A percentile compares a stretch with the other conserved stretches of the same genome.
Conservation (phyloP, 2,888 invertebrate genomes). For the Drosophila greeni region DNA sequence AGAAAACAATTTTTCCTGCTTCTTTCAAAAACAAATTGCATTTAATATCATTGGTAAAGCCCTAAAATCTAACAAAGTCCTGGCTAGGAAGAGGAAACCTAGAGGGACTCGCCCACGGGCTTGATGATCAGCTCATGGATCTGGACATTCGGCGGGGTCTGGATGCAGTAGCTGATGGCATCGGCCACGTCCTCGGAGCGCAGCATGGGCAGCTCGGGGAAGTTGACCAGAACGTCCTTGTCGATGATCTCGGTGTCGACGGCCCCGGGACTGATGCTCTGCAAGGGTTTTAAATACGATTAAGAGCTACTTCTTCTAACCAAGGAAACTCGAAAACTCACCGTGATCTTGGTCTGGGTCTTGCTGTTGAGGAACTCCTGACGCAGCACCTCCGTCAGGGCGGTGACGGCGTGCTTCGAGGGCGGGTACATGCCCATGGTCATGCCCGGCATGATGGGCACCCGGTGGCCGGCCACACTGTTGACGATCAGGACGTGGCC, state of each 20-base stretch:
- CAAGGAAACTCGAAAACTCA: too few species aligned
- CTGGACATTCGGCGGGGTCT: slow-evolving; percentile 72
- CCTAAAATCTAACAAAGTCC: neutral
- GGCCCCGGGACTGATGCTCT: slow-evolving; percentile 75
- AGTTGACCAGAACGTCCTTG: rapidly evolving
- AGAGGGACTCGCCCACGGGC: slow-evolving; percentile 66
- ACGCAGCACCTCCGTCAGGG: slow-evolving; percentile 75
- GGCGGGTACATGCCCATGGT: slow-evolving; percentile 74
- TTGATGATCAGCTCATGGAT: slow-evolving; percentile 70
- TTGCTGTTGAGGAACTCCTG: slow-evolving; percentile 73
- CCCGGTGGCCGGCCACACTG: slow-evolving; percentile 74
- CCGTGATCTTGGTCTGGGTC: slow-evolving; percentile 72
- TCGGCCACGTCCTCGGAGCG: slow-evolving; percentile 69
- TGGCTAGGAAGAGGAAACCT: neutral
- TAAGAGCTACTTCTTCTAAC: neutral
- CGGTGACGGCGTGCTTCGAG: slow-evolving; percentile 77
- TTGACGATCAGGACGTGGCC: slow-evolving; percentile 81
- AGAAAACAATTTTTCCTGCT: neutral
- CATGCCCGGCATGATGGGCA: slow-evolving; percentile 70
- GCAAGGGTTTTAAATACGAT: too few species aligned
- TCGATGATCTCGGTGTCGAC: slow-evolving; percentile 70
- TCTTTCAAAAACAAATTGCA: neutral
- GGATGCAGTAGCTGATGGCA: slow-evolving; percentile 69
- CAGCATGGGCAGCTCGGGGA: slow-evolving; percentile 35
- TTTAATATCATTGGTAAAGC: neutral